phyloP scores from a whole-genome alignment of 2,113 vertebrate species.

The Cyprinodon variegatus region DNA sequence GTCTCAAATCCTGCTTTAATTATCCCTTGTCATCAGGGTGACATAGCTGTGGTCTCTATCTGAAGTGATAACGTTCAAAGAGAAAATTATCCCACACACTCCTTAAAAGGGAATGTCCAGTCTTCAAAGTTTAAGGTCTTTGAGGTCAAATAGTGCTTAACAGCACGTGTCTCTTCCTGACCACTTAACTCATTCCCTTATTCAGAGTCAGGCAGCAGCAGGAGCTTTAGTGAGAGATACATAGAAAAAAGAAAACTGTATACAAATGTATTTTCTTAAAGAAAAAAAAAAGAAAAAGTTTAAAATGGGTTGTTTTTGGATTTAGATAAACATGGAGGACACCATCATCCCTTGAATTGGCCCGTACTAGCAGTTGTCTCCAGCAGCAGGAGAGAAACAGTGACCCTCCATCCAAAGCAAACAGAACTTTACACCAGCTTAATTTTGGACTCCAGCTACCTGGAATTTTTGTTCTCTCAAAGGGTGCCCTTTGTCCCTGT shows the following conservation, averaged over 20 bases:
- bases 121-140: slow-evolving; percentile 5
- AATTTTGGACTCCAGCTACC: slow-evolving; percentile 38
- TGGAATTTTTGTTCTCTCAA: slow-evolving; percentile 57
- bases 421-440: slow-evolving; percentile 57
- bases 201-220: slow-evolving; percentile 15
- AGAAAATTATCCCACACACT: slow-evolving; percentile 8
- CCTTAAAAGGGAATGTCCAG: slow-evolving; percentile 55
- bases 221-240: slow-evolving; percentile 50
- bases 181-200: slow-evolving; percentile 32
- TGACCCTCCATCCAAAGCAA: slow-evolving; percentile 73
- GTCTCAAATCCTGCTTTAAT: background rate
- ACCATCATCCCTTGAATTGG: slow-evolving; percentile 16
- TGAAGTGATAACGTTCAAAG: slow-evolving; percentile 12
- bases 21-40: background rate
- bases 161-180: slow-evolving; percentile 29
- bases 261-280: slow-evolving; percentile 61
- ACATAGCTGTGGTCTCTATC: background rate
- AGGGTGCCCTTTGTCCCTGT: slow-evolving; percentile 65
- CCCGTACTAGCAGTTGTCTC: slow-evolving; percentile 20
- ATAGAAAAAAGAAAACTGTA: slow-evolving; percentile 59
- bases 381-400: slow-evolving; percentile 12
- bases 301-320: slow-evolving; percentile 18
- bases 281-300: slow-evolving; percentile 5
- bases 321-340: slow-evolving; percentile 16
- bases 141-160: slow-evolving; percentile 41